phyloP scores from a whole-genome alignment of 2,888 invertebrate genomes.

The Maniola hyperantus region DNA sequence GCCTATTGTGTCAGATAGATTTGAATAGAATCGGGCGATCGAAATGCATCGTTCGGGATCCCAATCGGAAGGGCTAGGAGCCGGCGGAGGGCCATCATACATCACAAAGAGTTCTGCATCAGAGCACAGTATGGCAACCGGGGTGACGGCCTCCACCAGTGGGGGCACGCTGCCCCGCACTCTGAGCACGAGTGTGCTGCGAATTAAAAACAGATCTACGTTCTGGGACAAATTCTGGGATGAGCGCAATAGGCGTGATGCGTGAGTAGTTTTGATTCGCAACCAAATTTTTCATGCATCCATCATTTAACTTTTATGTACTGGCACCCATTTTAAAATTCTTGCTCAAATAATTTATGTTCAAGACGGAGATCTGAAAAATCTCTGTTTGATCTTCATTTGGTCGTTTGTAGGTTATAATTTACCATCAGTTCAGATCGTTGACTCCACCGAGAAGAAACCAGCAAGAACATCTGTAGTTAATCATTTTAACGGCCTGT shows the following conservation, averaged over 20 bases:
- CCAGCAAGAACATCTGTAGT: not conserved
- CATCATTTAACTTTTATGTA: too few species aligned
- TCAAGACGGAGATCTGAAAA: not conserved
- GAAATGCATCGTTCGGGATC: slow-evolving; percentile 81
- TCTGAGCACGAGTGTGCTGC: slow-evolving; percentile 90
- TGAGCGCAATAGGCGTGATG: slow-evolving; percentile 85
- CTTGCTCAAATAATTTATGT: slow-evolving; percentile 1
- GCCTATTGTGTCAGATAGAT: slow-evolving; percentile 51
- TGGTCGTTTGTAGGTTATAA: not conserved
- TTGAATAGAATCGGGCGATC: slow-evolving; percentile 40
- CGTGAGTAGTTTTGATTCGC: slow-evolving; percentile 79
- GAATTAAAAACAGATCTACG: slow-evolving; percentile 89
- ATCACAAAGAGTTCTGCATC: slow-evolving; percentile 76
- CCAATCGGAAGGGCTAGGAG: slow-evolving; percentile 80
- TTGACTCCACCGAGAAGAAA: not conserved
- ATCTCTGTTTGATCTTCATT: not conserved
- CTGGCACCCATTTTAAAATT: not conserved
- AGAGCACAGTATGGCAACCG: slow-evolving; percentile 80
- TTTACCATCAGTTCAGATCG: not conserved
- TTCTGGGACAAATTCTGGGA: slow-evolving; percentile 95
- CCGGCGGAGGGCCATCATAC: slow-evolving; percentile 59
- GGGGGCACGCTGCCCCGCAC: slow-evolving; percentile 85
- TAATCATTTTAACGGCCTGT: not conserved
- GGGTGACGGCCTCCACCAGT: slow-evolving; percentile 74
- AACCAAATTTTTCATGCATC: not conserved